A percentile compares a stretch with the other conserved stretches of the same genome.
These are phyloP conservation scores for Silurus aristotelis DNA, from an alignment of 2,797 vertebrate genomes.

Conservation along the genomic window DNA sequence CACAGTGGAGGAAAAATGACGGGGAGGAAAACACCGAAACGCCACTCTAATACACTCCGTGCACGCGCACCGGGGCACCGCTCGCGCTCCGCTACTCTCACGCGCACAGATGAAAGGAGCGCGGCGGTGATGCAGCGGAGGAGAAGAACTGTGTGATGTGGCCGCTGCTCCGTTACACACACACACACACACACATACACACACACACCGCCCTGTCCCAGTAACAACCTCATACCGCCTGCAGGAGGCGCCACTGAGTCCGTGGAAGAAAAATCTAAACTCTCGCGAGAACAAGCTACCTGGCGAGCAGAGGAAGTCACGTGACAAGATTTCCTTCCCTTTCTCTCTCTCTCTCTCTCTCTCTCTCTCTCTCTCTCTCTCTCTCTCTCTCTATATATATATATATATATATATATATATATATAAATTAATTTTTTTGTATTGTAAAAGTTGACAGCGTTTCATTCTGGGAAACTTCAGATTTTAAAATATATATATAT, in stretches of 20 bases:
- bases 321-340: neutral
- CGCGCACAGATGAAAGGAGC: neutral
- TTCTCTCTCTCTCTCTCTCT: no score
- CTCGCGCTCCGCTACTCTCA: constrained; percentile 5
- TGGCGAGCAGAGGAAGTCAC: neutral
- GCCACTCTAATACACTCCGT: no score
- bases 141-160: constrained; percentile 27
- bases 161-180: constrained; percentile 41
- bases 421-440: no score
- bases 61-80: no score
- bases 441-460: neutral
- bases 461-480: neutral
- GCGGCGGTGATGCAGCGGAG: neutral
- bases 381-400: no score
- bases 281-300: constrained; percentile 15
- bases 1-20: neutral
- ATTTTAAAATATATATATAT: neutral
- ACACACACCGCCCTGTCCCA: neutral
- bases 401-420: no score
- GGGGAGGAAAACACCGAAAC: neutral
- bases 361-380: no score
- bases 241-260: constrained; percentile 28
- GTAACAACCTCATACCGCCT: neutral
- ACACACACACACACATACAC: constrained; percentile 3
- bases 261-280: neutral